Evolutionary conservation across 2,113 vertebrate species (phyloP), one percentile per base, ranked within the genome.

Genomic region (Octodon degus): DNA sequence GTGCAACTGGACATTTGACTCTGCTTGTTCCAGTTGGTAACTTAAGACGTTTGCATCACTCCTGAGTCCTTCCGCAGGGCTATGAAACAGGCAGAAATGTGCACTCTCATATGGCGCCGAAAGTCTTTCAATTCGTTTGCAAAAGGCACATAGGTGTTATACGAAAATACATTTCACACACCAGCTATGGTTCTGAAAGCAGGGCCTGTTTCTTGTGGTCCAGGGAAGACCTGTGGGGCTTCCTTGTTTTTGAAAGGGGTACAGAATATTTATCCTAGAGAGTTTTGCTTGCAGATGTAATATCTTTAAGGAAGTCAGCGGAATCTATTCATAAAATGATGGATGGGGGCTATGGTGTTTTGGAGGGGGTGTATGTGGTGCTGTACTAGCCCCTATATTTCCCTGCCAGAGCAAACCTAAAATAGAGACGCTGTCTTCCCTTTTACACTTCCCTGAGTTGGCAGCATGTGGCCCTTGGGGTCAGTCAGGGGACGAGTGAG

Each of bases 201-300:
- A 22, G 5, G 43, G 76, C 2, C 8, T 50, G 34, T 63, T 3
- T n/a, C 17, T 65, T 58, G 34, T n/a, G 12, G 53, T 34, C 30
- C 20, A 12, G 16, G 9, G 40, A 91, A 62, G 63, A 53, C 60
- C 43, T 83, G 20, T 50, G 47, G n/a, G 11, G 55, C n/a, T 90
- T 72, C 63, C 96, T 93, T 95, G 27, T 96, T 85, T 79, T 94
- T 60, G 25, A 55, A 70, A 63, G 27, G 16, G 24, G 11, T 12
- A 27, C 24, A 37, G 58, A 89, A 30, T 20, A 13, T 93, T 62
- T 89, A 81, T n/a, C 60, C 43, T 81, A 40, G 43, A 43, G 27
- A 70, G 32, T 40, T 90, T 43, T 53, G 62, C 62, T 37, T 16
- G 24, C 7, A 55, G 77, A 7, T 89, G 86, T 55, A 7, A 10